Base-by-base conservation (phyloP, 2,797 vertebrate species). In the Myotis findleyi region DNA sequence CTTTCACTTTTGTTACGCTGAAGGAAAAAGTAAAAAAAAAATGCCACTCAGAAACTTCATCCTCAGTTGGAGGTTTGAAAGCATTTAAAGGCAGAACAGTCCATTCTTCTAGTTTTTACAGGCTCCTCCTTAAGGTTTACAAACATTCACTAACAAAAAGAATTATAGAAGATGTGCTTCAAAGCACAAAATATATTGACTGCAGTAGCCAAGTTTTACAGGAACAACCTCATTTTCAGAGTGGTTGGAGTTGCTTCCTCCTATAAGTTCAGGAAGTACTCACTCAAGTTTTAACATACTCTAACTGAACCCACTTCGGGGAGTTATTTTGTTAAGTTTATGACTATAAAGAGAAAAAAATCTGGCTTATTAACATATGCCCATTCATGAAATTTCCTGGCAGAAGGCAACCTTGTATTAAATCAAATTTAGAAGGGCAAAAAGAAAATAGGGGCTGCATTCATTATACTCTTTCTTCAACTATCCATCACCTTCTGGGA, bases 1-100 rank as follows among this genome's bases (percentile, higher is more conserved):
- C 92, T 96, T 96, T 97, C 85, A 84, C 93, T 96, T 97, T 95
- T 83, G 88, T 91, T 86, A 82, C 68, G 94, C 82, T 21, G 87
- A 64, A 90, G 57, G 21, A 23, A 36, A 49, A 77, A 83, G 9
- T 23, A 13, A 47, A 47, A 41, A 41, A 89, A 89, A 88, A 11
- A 44, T 80, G 25, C 62, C 89, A 77, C 87, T 92, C 38, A 36
- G 80, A 91, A 91, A 97, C 49, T 76, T 83, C 44, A 66, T 33
- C 64, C 41, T 94, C 47, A 55, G 55, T 71, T 89, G 83, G 66
- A 93, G 72, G 89, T 92, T 89, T 80, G 17, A 95, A 85, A 76
- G n/a, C 49, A 64, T 77, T 85, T 88, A 64, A 93, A 96, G 89
- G 82, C 49, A 93, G 72, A 80, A 76, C 44, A 30, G 16, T 79